Base-by-base conservation (phyloP, 2,113 vertebrate species). In the Aix galericulata region DNA sequence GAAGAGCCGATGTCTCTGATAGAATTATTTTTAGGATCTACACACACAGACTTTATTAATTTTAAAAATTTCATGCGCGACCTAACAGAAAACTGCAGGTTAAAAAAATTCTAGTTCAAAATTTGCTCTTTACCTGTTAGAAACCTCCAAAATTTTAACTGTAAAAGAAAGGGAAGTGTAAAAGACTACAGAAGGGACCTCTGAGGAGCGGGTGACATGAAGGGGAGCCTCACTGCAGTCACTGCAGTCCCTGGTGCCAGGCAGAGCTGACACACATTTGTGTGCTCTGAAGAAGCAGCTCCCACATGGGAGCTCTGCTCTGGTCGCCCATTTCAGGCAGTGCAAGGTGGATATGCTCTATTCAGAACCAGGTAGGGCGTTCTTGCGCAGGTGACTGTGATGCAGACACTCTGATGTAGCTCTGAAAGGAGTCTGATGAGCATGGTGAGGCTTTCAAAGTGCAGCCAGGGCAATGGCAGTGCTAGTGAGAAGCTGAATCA, bases 351-450 rank as follows among this genome's bases (percentile, higher is more conserved):
- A 26, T 22, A 5, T 77, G 29, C 18, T 52, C 15, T 46, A 31
- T 8, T 36, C 69, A 5, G 31, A 18, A 6, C 34, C 14, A 8
- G 0, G 0, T 1, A 1, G 58, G 23, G 2, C 22, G 31, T 59
- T 23, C 23, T 48, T 73, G 74, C 25, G 42, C 46, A 74, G 34
- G 12, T 25, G 74, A 29, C 78, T 52, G 25, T 3, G 7, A 50
- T 13, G 40, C 80, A 52, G 55, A 3, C 48, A 27, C 58, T 9
- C 58, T 32, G 59, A 62, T 16, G 14, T n/a, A 17, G 10, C 71
- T 72, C 32, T 59, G 46, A 38, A 32, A 7, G 17, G 66, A 62
- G 13, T 9, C 60, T 74, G 22, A 58, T 48, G 18, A n/a, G 42
- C 26, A 11, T 0, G 0, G 27, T 13, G 23, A 29, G 14, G 13